Percentiles rank a stretch among this genome's conserved stretches.
Conservation (phyloP, 92 coral and sea anemone genomes). For the Actinostola sp. region DNA sequence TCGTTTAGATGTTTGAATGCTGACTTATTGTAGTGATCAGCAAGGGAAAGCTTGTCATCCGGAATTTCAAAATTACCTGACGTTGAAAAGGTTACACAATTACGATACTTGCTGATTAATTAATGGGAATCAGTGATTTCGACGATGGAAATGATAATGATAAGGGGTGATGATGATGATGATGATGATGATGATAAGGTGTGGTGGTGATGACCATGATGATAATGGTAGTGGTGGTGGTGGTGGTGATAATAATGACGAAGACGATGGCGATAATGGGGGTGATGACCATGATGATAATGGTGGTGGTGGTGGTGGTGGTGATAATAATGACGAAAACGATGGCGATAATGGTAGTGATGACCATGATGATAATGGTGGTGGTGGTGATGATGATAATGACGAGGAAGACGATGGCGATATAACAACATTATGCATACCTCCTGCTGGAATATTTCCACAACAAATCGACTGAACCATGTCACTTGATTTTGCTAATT, state of each 20-base stretch:
- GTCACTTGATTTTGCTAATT: conserved; percentile 37
- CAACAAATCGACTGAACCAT: conserved; percentile 57
- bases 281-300: background rate
- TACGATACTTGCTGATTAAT: too few species aligned
- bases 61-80: conserved; percentile 11
- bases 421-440: conserved; percentile 5
- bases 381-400: too few species aligned
- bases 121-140: too few species aligned
- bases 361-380: background rate
- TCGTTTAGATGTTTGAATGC: conserved; percentile 52
- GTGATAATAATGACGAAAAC: too few species aligned
- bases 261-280: too few species aligned
- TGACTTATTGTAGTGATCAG: conserved; percentile 15
- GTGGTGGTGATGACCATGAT: too few species aligned
- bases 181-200: too few species aligned
- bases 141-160: background rate
- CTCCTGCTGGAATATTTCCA: conserved; percentile 51
- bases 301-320: too few species aligned
- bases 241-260: too few species aligned
- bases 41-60: conserved; percentile 41
- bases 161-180: too few species aligned
- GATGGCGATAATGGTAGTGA: background rate
- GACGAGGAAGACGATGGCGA: background rate
- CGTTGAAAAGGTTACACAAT: conserved; percentile 14
- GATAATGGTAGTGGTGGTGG: too few species aligned